These are phyloP conservation scores for Notospermus geniculatus DNA, from an alignment of 1,140 invertebrate genomes.

Conservation along the genomic window DNA sequence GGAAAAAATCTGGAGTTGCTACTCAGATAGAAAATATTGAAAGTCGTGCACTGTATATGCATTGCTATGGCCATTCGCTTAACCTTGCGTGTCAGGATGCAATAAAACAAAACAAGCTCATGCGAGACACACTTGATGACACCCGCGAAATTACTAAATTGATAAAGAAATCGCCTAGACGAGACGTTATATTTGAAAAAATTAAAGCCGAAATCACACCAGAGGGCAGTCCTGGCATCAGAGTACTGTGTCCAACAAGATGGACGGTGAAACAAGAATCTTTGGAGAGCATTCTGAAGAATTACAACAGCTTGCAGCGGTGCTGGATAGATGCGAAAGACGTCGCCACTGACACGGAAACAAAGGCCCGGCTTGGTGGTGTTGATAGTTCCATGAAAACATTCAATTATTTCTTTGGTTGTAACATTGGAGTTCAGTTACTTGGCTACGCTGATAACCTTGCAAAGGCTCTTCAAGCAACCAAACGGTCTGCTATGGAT, in stretches of 20 bases:
- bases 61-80: constrained; percentile 15
- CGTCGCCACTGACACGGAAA: background rate
- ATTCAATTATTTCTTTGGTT: background rate
- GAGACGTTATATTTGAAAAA: background rate
- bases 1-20: constrained; percentile 5
- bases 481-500: background rate
- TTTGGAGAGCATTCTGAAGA: constrained; percentile 8
- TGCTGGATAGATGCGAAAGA: background rate
- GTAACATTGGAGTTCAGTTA: background rate
- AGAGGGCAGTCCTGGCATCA: background rate
- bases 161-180: constrained; percentile 13
- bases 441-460: background rate
- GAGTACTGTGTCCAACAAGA: constrained; percentile 7
- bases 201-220: constrained; percentile 12
- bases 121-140: constrained; percentile 9
- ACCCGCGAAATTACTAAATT: constrained; percentile 11
- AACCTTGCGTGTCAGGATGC: constrained; percentile 12
- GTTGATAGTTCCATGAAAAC: background rate
- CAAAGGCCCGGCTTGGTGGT: background rate
- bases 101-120: constrained; percentile 10
- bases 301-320: constrained; percentile 10
- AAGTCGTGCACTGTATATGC: constrained; percentile 7
- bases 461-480: background rate
- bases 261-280: constrained; percentile 9
- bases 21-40: background rate